Base-by-base conservation (phyloP, 1,140 invertebrate genomes). In the Paracyclopina nana region DNA sequence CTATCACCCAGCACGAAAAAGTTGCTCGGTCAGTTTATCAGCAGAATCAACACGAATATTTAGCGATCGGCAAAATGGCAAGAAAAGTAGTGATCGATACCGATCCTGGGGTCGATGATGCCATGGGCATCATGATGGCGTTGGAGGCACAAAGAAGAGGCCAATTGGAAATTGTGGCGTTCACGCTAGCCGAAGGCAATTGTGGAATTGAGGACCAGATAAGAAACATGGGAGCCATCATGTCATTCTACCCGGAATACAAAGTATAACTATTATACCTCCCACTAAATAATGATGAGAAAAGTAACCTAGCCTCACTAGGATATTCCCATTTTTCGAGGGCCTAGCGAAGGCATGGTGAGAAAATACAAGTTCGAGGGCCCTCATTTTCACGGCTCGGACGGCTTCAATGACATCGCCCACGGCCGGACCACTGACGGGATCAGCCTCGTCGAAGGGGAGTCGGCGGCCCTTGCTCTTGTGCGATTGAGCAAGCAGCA, bases 101-200 rank as follows among this genome's bases (percentile, higher is more conserved):
- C 29, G 76, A 78, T 60, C 66, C 70, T 18, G 76, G 75, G 0
- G 66, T 69, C 14, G 76, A 78, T 57, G 76, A 79, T 65, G 74
- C 73, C 16, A 65, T 74, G 57, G 75, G 74, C 0, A 56, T 79
- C 5, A 59, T 74, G 12, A 56, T 77, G 53, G 57, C 76, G 1
- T 58, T 77, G 0, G 61, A 66, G 14, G 72, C 73, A 3, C 70
- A 75, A 40, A 43, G 48, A 26, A 18, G 44, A 18, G 27, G 44
- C 3, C 54, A 63, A 55, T 55, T 73, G 12, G 54, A 73, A 53
- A 62, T 79, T 5, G 60, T 75, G 50, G 77, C 68, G 0, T 68
- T 80, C 3, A 77, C 74, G 0, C 74, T 73, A 55, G 70, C 73
- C 3, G 62, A 68, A 46, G 78, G 77, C 2, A 79, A 77, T n/a